phyloP scores from a whole-genome alignment of 2,888 invertebrate species.

The Priocnemis perturbator region DNA sequence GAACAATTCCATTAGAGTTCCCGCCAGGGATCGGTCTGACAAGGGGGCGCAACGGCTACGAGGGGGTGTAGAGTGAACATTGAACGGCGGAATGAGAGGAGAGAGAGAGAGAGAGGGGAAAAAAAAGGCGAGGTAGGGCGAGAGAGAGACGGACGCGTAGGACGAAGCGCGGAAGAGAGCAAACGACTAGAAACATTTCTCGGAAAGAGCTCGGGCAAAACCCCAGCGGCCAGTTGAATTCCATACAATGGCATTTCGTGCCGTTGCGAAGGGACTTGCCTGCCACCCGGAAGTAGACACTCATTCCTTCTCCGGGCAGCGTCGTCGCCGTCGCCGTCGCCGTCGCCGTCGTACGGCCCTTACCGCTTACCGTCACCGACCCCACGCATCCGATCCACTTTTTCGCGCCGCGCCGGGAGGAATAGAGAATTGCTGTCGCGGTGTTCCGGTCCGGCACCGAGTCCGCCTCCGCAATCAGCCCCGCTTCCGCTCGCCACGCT shows the following conservation, averaged over 20 bases:
- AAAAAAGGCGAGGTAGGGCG: neutral
- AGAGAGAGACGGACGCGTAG: neutral
- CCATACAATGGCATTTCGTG: conserved; percentile 35
- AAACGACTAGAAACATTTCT: conserved; percentile 29
- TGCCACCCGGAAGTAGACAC: conserved; percentile 23
- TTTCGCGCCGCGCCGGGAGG: too few relatives aligned
- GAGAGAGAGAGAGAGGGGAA: conserved; percentile 38
- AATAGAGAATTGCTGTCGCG: too few relatives aligned
- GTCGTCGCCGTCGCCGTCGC: too few relatives aligned
- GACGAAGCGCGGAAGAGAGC: neutral
- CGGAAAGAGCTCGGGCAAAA: conserved; percentile 31
- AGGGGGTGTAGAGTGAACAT: too few relatives aligned
- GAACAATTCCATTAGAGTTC: conserved; percentile 60
- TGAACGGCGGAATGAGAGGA: conserved; percentile 35
- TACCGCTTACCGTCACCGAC: too few relatives aligned
- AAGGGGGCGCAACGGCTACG: conserved; percentile 30
- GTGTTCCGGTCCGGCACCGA: too few relatives aligned
- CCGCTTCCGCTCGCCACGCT: too few relatives aligned
- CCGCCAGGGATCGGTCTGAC: conserved; percentile 54
- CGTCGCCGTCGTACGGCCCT: too few relatives aligned
- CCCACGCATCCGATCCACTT: too few relatives aligned
- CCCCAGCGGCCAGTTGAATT: conserved; percentile 35
- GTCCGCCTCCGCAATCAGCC: too few relatives aligned
- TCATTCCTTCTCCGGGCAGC: neutral
- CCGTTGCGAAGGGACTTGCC: conserved; percentile 22